A percentile compares a stretch with the other conserved stretches of the same genome.
Evolutionary conservation across 2,888 invertebrate species (phyloP).

Genomic region (Netelia fuscicornis): DNA sequence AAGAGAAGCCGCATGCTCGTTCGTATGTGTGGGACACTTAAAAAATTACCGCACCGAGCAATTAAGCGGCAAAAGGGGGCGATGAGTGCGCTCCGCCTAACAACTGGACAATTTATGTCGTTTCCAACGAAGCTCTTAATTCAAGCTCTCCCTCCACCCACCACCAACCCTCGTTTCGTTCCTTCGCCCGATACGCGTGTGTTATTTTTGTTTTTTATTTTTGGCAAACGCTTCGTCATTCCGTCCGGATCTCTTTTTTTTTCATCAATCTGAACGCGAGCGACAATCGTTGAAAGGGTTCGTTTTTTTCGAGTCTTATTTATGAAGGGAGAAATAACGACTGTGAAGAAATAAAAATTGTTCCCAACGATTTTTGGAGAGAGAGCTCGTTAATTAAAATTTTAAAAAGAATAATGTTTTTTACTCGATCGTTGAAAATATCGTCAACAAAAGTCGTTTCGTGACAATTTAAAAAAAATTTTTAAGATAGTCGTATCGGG

Average conservation of each 20-base stretch:
- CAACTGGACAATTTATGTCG: conserved; percentile 63
- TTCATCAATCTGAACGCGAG: conserved; percentile 27
- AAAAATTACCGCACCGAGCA: conserved; percentile 66
- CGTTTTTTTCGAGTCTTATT: not conserved
- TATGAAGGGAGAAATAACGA: not conserved
- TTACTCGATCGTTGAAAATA: too few relatives aligned
- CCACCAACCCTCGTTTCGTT: not conserved
- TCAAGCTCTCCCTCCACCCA: conserved; percentile 36
- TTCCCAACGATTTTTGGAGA: not conserved
- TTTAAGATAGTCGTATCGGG: too few relatives aligned
- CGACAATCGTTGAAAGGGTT: not conserved
- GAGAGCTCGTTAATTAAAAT: too few relatives aligned
- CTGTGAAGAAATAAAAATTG: not conserved
- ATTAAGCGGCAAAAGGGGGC: conserved; percentile 60
- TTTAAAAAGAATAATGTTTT: too few relatives aligned
- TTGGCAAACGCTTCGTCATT: conserved; percentile 26
- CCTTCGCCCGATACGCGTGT: not conserved
- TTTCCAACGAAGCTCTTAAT: conserved; percentile 53
- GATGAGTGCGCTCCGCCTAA: conserved; percentile 37
- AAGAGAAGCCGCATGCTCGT: not conserved
- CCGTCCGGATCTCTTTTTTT: conserved; percentile 13
- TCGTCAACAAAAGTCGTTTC: too few relatives aligned
- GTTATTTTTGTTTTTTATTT: not conserved
- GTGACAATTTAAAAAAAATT: too few relatives aligned
- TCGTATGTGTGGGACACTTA: conserved; percentile 54